These are phyloP conservation scores for Anabacerthia variegaticeps DNA, from an alignment of 2,797 vertebrate genomes.

Conservation along the genomic window DNA sequence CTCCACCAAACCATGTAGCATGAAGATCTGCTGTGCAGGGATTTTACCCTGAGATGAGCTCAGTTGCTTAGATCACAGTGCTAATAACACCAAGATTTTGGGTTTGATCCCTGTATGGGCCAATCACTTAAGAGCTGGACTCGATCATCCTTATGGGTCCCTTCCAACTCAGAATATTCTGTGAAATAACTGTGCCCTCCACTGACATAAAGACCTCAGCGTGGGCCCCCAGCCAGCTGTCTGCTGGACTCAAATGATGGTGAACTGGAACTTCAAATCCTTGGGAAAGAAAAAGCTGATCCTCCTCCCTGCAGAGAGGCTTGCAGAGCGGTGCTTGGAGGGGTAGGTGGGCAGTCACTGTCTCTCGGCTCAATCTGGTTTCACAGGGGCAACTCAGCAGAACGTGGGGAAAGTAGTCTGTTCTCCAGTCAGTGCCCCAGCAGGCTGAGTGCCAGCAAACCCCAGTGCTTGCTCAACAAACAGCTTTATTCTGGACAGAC, in stretches of 20 bases:
- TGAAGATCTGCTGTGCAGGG: not conserved
- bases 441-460: not conserved
- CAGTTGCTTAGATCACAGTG: not conserved
- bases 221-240: not conserved
- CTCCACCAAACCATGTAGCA: not conserved
- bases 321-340: not conserved
- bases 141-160: not conserved
- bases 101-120: not conserved
- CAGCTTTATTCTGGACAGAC: not conserved
- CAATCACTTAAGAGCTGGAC: not conserved
- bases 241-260: not conserved
- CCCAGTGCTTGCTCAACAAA: not conserved
- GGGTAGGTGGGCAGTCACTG: not conserved
- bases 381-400: not conserved
- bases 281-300: not conserved
- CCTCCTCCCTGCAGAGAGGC: not conserved
- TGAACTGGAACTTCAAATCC: not conserved
- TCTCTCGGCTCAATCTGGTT: not conserved
- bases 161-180: not conserved
- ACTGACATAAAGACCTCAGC: not conserved
- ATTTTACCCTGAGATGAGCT: not conserved
- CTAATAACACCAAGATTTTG: not conserved
- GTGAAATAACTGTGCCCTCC: not conserved
- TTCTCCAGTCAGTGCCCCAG: not conserved
- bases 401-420: accelerated